These are phyloP conservation scores for Argyresthia albistria DNA, from an alignment of 2,888 invertebrate species.

Conservation along the genomic window DNA sequence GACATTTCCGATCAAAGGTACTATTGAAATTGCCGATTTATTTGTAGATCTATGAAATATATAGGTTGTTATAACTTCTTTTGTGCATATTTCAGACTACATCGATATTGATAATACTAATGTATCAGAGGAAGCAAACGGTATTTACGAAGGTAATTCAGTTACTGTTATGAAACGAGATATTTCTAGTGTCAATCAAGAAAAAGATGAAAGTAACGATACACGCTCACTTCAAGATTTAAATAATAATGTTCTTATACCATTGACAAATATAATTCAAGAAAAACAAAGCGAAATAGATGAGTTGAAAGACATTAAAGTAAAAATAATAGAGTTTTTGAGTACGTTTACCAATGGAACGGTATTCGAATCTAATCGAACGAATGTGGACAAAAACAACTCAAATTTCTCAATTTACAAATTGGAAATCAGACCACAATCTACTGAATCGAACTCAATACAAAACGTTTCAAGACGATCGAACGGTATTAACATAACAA, in stretches of 20 bases:
- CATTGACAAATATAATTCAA: slow-evolving; percentile 29
- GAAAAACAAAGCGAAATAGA: slow-evolving; percentile 35
- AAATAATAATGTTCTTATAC: slow-evolving; percentile 21
- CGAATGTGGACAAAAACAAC: slow-evolving; percentile 7
- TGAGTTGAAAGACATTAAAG: slow-evolving; percentile 27
- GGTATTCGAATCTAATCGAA: too few relatives aligned
- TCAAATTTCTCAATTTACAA: slow-evolving; percentile 23
- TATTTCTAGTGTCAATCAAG: slow-evolving; percentile 9
- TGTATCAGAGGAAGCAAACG: background rate
- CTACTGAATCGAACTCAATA: too few relatives aligned
- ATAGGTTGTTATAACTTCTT: too few relatives aligned
- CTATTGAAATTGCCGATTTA: too few relatives aligned
- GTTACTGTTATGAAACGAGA: slow-evolving; percentile 2
- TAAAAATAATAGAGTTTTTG: slow-evolving; percentile 19
- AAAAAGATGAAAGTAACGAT: slow-evolving; percentile 3
- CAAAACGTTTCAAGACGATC: too few relatives aligned
- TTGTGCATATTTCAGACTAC: too few relatives aligned
- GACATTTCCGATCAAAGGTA: too few relatives aligned
- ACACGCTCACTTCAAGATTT: slow-evolving; percentile 13
- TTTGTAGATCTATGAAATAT: too few relatives aligned
- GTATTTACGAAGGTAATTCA: background rate
- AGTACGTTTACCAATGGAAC: too few relatives aligned
- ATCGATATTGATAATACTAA: too few relatives aligned
- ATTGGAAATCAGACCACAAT: slow-evolving; percentile 15
- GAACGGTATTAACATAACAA: too few relatives aligned